Evolutionary conservation across 2,888 invertebrate species (phyloP), one percentile per base, ranked within the genome.

Genomic region (Melinopterus prodromus): DNA sequence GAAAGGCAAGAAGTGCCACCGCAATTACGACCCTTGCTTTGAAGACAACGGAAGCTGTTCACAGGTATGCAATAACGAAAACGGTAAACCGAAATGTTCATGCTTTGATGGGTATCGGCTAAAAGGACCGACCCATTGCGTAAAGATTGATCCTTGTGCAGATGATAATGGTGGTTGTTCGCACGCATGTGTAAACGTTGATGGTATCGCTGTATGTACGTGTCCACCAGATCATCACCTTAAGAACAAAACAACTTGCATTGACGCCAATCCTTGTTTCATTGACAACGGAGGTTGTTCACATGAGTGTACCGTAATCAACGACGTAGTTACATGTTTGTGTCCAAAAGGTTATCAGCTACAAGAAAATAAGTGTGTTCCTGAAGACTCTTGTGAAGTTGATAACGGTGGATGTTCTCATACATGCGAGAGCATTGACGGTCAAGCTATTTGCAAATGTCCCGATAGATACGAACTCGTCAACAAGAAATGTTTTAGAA

Each of bases 111-210:
- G 87, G 9, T 88, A 86, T 79, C 80, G 85, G 72, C 79, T 88
- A 14, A 84, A 84, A 80, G 84, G 85, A 4, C 91, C 91, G 86
- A 86, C 89, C 15, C 90, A 91, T 0, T 92, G 91, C 83, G 81
- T 85, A 0, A 81, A 83, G 79, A 79, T 82, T 4, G 84, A 87
- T 81, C 84, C 84, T 5, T 89, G 89, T 76, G 87, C 85, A 81
- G 85, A 84, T 9, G 85, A 89, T 74, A 92, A 93, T 82, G 92
- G 92, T 0, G 92, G 92, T n/a, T 93, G 93, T 86, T 91, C 91
- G 0, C 90, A 91, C 82, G 87, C 86, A 35, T 93, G 93, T 81
- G 82, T 87, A 80, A 82, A 88, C 71, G 38, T 78, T 16, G 78
- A 82, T 26, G 82, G 82, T 16, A 36, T 71, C n/a, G 80, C 81